These are phyloP conservation scores for Drosophila rhopaloa DNA, from an alignment of 1,140 invertebrate species.

Conservation along the genomic window DNA sequence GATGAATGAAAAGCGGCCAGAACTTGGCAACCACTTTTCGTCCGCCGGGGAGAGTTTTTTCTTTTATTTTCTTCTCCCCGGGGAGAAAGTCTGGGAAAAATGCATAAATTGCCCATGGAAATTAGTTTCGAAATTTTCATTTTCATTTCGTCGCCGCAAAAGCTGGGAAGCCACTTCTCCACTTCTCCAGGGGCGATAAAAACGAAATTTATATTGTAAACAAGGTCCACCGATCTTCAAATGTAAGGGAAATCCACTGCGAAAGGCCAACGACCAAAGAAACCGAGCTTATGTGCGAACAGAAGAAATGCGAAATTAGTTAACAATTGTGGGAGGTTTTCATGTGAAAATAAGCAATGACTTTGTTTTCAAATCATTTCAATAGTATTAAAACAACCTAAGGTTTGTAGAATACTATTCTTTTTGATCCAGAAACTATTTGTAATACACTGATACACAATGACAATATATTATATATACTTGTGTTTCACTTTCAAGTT, in stretches of 20 bases:
- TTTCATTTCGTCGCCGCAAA: constrained; percentile 25
- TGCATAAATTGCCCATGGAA: constrained; percentile 62
- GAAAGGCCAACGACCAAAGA: constrained; percentile 21
- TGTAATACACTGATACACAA: no score
- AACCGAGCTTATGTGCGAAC: neutral
- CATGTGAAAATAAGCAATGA: no score
- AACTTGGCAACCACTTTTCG: constrained; percentile 10
- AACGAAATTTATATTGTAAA: constrained; percentile 26
- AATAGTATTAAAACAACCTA: no score
- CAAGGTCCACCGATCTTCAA: constrained; percentile 20
- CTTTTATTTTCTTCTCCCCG: constrained; percentile 8
- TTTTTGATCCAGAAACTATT: no score
- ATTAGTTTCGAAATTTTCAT: constrained; percentile 40
- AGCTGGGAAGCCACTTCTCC: constrained; percentile 22
- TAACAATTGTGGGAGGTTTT: constrained; percentile 2
- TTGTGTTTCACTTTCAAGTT: no score
- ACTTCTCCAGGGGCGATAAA: constrained; percentile 16
- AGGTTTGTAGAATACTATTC: no score
- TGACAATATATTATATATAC: no score
- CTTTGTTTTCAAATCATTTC: no score
- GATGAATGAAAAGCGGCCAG: constrained; percentile 48
- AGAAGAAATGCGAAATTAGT: neutral
- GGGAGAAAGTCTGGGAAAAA: constrained; percentile 69
- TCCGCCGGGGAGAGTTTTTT: neutral
- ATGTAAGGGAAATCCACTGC: constrained; percentile 11